These are phyloP conservation scores for Nudaria mundana DNA, from an alignment of 2,888 invertebrate genomes.

Conservation along the genomic window DNA sequence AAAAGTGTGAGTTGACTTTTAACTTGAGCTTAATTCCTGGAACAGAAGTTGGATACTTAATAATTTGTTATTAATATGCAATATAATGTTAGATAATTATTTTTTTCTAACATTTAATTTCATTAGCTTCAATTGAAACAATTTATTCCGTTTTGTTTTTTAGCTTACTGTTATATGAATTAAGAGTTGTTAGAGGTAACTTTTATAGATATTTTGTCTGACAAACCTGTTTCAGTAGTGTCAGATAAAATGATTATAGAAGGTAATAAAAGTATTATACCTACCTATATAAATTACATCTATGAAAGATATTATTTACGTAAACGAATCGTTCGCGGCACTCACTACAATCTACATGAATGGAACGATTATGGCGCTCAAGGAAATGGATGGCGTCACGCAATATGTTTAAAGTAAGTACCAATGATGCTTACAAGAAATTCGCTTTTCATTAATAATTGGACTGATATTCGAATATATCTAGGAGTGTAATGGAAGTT, in stretches of 20 bases:
- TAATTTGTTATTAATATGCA: constrained; percentile 5
- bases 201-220: constrained; percentile 10
- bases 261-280: too few species aligned
- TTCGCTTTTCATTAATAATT: constrained; percentile 38
- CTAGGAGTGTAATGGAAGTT: constrained; percentile 55
- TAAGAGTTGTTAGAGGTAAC: constrained; percentile 20
- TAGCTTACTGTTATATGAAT: constrained; percentile 26
- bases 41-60: constrained; percentile 26
- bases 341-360: too few species aligned
- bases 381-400: constrained; percentile 46
- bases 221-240: too few species aligned
- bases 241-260: constrained; percentile 7
- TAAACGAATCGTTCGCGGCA: constrained; percentile 18
- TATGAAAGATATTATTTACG: constrained; percentile 17
- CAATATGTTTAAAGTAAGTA: constrained; percentile 54
- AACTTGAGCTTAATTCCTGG: constrained; percentile 37
- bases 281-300: too few species aligned
- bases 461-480: constrained; percentile 65
- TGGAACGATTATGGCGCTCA: constrained; percentile 23
- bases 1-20: constrained; percentile 32
- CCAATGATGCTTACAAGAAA: constrained; percentile 41
- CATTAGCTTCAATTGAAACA: too few species aligned
- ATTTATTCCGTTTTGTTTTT: constrained; percentile 10
- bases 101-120: constrained; percentile 23
- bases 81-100: constrained; percentile 10